Percentiles rank a stretch among this genome's conserved stretches.
Conservation (phyloP, 2,888 invertebrate genomes). For the Stenolophus ochropezus region DNA sequence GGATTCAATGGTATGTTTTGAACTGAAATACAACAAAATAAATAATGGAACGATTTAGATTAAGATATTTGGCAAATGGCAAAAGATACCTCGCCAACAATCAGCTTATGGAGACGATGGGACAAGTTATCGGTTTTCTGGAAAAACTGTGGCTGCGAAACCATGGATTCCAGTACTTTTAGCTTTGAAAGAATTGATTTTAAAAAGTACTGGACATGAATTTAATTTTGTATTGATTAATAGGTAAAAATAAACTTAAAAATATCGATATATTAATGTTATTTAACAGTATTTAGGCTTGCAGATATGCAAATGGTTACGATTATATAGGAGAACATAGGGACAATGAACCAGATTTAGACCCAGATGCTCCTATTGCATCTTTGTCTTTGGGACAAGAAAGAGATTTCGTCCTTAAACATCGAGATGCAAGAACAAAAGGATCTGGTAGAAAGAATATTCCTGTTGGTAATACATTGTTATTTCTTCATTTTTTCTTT, state of each 20-base stretch:
- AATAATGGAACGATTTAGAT: conserved; percentile 64
- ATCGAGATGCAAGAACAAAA: conserved; percentile 76
- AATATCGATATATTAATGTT: conserved; percentile 13
- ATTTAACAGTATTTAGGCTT: conserved; percentile 74
- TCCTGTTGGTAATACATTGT: conserved; percentile 71
- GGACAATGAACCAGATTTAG: conserved; percentile 82
- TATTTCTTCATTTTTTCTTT: conserved; percentile 54
- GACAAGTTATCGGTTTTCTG: conserved; percentile 80
- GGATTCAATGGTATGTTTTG: conserved; percentile 75
- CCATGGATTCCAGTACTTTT: conserved; percentile 78
- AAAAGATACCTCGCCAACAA: conserved; percentile 81
- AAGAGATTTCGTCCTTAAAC: conserved; percentile 79
- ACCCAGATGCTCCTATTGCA: conserved; percentile 78
- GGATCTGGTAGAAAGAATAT: conserved; percentile 73
- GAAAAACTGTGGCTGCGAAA: conserved; percentile 78
- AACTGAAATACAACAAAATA: neutral
- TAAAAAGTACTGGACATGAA: conserved; percentile 74
- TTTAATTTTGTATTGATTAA: conserved; percentile 83
- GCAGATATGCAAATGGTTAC: conserved; percentile 80
- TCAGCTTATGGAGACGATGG: conserved; percentile 81
- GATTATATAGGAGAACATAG: conserved; percentile 84
- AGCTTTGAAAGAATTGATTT: conserved; percentile 75
- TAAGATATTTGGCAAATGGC: conserved; percentile 81
- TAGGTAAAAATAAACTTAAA: conserved; percentile 73
- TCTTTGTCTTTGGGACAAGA: conserved; percentile 81